Base-by-base conservation (phyloP, 2,113 vertebrate genomes). In the Oryzias woworae region DNA sequence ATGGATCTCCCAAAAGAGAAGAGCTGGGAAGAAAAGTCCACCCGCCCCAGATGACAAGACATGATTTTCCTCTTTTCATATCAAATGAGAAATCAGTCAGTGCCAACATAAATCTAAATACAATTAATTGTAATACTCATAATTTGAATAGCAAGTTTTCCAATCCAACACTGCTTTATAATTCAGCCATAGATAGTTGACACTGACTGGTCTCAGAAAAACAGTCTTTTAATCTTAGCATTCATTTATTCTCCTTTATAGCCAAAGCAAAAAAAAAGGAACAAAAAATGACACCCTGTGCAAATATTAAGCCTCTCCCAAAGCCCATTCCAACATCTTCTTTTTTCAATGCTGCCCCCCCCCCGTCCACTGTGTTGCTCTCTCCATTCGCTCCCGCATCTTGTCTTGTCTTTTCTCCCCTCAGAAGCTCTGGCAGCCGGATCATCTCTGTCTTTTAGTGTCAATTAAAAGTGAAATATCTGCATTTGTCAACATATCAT, bases 391-490 rank as follows among this genome's bases (percentile, higher is more conserved):
- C 60, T 66, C 71, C 64, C 71, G 73, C 71, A 80, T 81, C 87
- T 83, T 82, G 80, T 83, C 77, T 86, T 77, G 77, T 86, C 86
- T 83, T 82, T 89, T 20, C 90, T 91, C 90, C 90, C 85, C 88
- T 56, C 51, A 73, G 89, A 87, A 87, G 87, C 87, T 81, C 78
- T 83, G 76, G 85, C 84, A 92, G 85, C 78, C 71, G 81, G 71
- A 91, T 89, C 91, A 86, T 93, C 92, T 92, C 87, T 82, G 89
- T 94, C 94, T 94, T 92, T 98, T 96, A 94, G 94, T 97, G 96
- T 98, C 96, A 99, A 98, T 98, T 98, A 97, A 96, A 97, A 96
- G 94, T 96, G 95, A 98, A 95, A 97, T 96, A 95, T 96, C 93
- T 96, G 93, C 95, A 97, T 98, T 98, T 98, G 97, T 98, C 96